A percentile compares a stretch with the other conserved stretches of the same genome.
Evolutionary conservation across 2,797 vertebrate species (phyloP).

Genomic region (Pangasius sanitwongsei): DNA sequence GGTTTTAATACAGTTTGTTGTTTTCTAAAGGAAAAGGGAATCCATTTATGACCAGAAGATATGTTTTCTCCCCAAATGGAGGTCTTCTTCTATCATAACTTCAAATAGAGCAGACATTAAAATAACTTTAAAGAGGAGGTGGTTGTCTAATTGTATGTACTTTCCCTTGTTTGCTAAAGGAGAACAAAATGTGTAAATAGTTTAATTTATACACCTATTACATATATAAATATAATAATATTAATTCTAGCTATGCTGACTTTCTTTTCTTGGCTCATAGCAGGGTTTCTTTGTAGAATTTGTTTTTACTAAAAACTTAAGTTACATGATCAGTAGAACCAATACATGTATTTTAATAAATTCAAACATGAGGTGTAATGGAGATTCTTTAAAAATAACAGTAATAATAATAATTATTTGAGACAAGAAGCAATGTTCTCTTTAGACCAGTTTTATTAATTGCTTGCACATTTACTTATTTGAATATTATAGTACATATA

Average conservation of each 20-base stretch:
- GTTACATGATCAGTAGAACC: not conserved
- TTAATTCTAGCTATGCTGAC: conserved; percentile 29
- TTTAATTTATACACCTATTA: conserved; percentile 45
- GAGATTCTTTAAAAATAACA: not conserved
- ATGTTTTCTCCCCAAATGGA: not conserved
- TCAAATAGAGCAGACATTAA: not conserved
- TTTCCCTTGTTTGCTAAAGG: conserved; percentile 36
- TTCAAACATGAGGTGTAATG: not conserved
- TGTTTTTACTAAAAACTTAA: not conserved
- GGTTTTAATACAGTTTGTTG: conserved; percentile 20
- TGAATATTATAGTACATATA: not conserved
- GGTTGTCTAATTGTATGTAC: conserved; percentile 28
- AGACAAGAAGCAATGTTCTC: not conserved
- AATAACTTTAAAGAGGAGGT: conserved; percentile 15
- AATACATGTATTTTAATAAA: not conserved
- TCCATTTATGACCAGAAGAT: conserved; percentile 15
- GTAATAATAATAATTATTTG: too few species aligned
- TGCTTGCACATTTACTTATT: not conserved
- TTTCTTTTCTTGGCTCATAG: conserved; percentile 1
- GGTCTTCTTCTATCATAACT: not conserved
- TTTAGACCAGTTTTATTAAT: not conserved
- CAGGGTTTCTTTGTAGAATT: not conserved
- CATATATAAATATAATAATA: conserved; percentile 40
- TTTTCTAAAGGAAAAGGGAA: not conserved
- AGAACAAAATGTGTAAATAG: conserved; percentile 46